Base-by-base conservation (phyloP, 2,888 invertebrate species). In the Trachelus tabidus region DNA sequence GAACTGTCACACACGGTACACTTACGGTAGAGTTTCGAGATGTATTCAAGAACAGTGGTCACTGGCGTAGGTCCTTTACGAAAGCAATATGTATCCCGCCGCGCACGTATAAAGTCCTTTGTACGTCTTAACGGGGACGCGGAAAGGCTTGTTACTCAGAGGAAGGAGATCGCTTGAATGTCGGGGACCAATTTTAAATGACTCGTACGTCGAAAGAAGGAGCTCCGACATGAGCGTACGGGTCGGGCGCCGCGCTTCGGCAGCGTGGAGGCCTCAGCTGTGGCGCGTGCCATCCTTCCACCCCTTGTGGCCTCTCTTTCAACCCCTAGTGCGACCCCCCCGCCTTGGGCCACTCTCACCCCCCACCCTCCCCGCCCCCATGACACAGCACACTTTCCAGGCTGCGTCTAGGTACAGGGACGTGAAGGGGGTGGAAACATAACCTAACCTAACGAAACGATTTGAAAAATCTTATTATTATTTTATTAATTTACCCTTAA, bases 231-330 rank as follows among this genome's bases (percentile, higher is more conserved):
- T 56, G 23, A 56, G 9, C 56, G 56, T 56, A 23, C 56, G 56
- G 23, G 56, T 56, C 56, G 56, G 23, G 56, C 23, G 56, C 56
- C 77, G 77, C 69, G 81, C 76, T 79, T 78, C 80, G 83, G 79
- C 83, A 82, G 80, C 81, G 80, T 76, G 81, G 79, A 84, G 82
- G 81, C 81, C 84, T 83, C 81, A 80, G 82, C 82, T 81, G 82
- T 77, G 82, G 81, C 84, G 84, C 83, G 83, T 84, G 84, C 82
- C 83, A 79, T 83, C 81, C 80, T 83, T 83, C 78, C 76, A 79
- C 80, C 83, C 75, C 73, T 34, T 69, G 37, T 37, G 68, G 69
- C 75, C 74, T 75, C 33, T 23, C 69, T 30, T 69, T 69, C 71
- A 71, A 71, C 71, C 71, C 71, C 71, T 71, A 71, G 31, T 33